Evolutionary conservation across 2,113 vertebrate genomes (phyloP).

Genomic region (Rousettus leschenaultii): DNA sequence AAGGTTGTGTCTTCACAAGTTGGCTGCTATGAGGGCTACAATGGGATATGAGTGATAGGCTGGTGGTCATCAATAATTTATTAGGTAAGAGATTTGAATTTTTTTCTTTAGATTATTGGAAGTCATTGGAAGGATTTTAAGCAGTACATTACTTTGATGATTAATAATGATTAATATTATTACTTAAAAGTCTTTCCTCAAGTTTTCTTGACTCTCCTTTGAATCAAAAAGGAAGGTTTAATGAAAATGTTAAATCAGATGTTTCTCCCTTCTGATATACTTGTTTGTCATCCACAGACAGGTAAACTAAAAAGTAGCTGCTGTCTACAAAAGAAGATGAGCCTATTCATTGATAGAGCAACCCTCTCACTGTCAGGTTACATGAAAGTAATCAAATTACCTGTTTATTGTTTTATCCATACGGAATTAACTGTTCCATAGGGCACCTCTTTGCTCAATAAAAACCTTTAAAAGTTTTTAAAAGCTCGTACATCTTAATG

Average conservation of each 20-base stretch:
- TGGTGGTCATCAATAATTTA: not conserved
- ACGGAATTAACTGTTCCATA: not conserved
- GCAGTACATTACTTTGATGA: not conserved
- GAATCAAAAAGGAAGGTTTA: not conserved
- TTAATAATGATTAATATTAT: not conserved
- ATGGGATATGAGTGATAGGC: not conserved
- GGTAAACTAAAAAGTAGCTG: not conserved
- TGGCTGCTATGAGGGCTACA: not conserved
- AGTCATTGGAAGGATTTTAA: conserved; percentile 6
- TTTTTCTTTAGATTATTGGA: not conserved
- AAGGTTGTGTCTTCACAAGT: not conserved
- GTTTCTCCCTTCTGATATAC: not conserved
- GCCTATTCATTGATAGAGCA: not conserved
- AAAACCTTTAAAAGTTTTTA: conserved; percentile 6
- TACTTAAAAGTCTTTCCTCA: not conserved
- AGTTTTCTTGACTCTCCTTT: not conserved
- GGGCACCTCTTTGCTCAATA: not conserved
- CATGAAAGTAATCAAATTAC: not conserved
- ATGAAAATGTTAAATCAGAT: not conserved
- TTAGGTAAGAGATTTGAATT: not conserved
- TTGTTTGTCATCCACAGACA: not conserved
- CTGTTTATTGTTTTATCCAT: not conserved
- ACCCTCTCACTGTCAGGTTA: not conserved
- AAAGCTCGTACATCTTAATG: conserved; percentile 27
- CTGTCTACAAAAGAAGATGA: not conserved